phyloP scores from a whole-genome alignment of 2,888 invertebrate genomes.

The Stomorhina lunata region DNA sequence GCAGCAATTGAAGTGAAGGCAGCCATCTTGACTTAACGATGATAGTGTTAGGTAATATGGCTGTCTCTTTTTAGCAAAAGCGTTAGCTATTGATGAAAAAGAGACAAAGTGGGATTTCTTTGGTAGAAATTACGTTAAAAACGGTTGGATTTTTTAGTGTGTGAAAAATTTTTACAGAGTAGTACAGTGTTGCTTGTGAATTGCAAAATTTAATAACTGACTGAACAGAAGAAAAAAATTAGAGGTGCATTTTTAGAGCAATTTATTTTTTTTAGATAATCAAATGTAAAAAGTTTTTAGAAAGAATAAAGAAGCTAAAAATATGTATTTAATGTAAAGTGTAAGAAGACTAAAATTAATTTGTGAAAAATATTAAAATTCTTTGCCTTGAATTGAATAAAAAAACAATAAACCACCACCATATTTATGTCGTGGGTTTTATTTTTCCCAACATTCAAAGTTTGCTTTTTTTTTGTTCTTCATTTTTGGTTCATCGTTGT shows the following conservation, averaged over 20 bases:
- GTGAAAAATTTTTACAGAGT: constrained; percentile 60
- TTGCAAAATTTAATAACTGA: constrained; percentile 40
- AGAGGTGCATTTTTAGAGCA: constrained; percentile 54
- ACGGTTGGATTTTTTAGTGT: constrained; percentile 66
- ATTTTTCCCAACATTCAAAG: constrained; percentile 39
- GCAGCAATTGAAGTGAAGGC: constrained; percentile 33
- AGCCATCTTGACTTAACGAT: constrained; percentile 67
- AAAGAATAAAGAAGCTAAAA: neutral
- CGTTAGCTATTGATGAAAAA: neutral
- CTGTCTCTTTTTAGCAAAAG: constrained; percentile 1
- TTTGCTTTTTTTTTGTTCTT: too few species aligned
- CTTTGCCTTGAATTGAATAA: constrained; percentile 18
- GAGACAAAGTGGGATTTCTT: neutral
- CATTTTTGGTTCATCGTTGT: constrained; percentile 31
- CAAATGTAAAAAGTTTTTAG: neutral
- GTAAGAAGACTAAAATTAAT: constrained; percentile 13
- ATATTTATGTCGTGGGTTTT: constrained; percentile 56
- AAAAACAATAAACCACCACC: constrained; percentile 38
- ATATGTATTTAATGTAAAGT: constrained; percentile 3
- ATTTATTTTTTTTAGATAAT: constrained; percentile 19
- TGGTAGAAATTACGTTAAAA: constrained; percentile 47
- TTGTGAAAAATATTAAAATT: neutral
- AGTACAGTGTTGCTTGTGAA: constrained; percentile 66
- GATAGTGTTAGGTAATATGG: neutral
- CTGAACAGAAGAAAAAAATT: constrained; percentile 4